Base-by-base conservation (phyloP, 2,113 vertebrate species). In the Puffinus mauretanicus region DNA sequence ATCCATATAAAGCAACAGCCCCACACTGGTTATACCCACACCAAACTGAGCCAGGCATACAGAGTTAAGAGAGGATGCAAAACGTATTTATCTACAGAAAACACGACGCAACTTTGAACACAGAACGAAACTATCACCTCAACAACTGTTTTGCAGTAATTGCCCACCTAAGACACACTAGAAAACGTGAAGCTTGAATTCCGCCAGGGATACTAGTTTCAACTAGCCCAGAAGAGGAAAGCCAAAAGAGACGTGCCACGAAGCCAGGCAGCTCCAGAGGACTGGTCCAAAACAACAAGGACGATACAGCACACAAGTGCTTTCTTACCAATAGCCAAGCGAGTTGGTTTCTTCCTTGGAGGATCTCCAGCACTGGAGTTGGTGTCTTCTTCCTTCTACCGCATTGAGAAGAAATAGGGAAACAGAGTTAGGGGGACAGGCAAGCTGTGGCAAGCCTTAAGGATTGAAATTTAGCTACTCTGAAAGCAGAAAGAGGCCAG, bases 311-410 rank as follows among this genome's bases (percentile, higher is more conserved):
- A 19, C 9, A 30, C 0, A 44, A n/a, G 3, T 6, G 36, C 52
- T 55, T 46, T 60, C 98, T 98, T 97, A 99, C 99, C 99, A 81
- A 99, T 99, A 54, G 99, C 99, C 97, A 99, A 70, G 58, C 99
- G 98, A 64, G 99, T 99, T 69, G 99, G 99, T 98, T 99, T 99
- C 98, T 99, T 99, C 91, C 99, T 98, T 0, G 99, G 99, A 5
- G 99, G 99, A 92, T 99, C 99, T 71, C 99, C 99, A 82, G 98
- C 98, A 91, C 98, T 99, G 91, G 99, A 97, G 76, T 96, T 98
- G 57, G 84, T 83, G 42, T 99, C 99, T 88, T 99, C 99, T 96
- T 99, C 99, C 94, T 99, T 98, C 98, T 98, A 34, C 40, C 92
- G 46, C 1, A 7, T 73, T 81, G 78, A 71, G 46, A 94, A 90